Evolutionary conservation across 1,140 invertebrate genomes (phyloP), one percentile per base, ranked within the genome.

Genomic region (Calosoma granatense): DNA sequence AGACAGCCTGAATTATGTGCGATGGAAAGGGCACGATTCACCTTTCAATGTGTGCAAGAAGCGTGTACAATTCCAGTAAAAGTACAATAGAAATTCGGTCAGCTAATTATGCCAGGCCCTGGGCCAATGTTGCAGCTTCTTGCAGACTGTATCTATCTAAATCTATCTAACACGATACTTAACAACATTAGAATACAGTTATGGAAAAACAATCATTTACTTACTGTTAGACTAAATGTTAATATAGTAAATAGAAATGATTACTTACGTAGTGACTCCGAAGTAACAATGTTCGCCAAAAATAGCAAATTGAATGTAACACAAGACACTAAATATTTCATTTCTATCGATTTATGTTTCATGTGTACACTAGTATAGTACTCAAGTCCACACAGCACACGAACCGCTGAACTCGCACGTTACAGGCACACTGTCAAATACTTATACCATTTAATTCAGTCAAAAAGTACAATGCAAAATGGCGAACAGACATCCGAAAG

Each of bases 251-350:
- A n/a, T n/a, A n/a, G 14, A 51, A 51, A 9, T 36, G 26, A 36
- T 36, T 36, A 36, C 26, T 36, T 36, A 36, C 26, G 26, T 36
- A 36, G 26, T 9, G n/a, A 9, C 6, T 36, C 26, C n/a, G 26
- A 36, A 36, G 26, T 9, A 6, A 36, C 53, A 22, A 55, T 15
- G 20, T 55, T 55, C 36, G 53, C 57, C 22, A 55, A 51, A 59
- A 59, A 51, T 36, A 59, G 53, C 21, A 59, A 55, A 51, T 59
- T 55, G 15, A 58, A 58, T 14, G 39, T 54, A 54, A 55, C 26
- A 55, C 53, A 59, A 39, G 51, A 59, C 57, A 59, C 57, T 51
- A 59, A 59, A 55, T 55, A 59, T 55, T 59, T 59, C 57, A 59
- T 59, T 59, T 59, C 43, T 55, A 43, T 26, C 20, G 41, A 22